phyloP scores from a whole-genome alignment of 2,888 invertebrate species.

The Andricus quercusramuli region DNA sequence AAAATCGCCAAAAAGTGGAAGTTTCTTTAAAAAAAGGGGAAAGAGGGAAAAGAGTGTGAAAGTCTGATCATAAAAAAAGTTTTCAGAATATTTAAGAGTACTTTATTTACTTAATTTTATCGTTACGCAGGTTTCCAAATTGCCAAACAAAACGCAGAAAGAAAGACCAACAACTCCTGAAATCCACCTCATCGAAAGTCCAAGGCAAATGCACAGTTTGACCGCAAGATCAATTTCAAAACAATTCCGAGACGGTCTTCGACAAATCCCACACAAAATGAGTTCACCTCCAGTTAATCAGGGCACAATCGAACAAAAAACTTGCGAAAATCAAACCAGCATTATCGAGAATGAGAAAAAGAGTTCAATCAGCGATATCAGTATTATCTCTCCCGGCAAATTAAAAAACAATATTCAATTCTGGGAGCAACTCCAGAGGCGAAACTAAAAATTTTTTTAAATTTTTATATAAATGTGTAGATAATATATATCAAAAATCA shows the following conservation, averaged over 20 bases:
- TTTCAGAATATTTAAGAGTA: slow-evolving; percentile 63
- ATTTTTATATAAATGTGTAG: neutral
- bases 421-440: slow-evolving; percentile 73
- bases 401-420: slow-evolving; percentile 74
- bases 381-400: slow-evolving; percentile 69
- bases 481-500: neutral
- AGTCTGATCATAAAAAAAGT: too few species aligned
- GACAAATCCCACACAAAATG: slow-evolving; percentile 69
- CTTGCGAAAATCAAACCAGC: slow-evolving; percentile 58
- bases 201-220: slow-evolving; percentile 84
- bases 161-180: slow-evolving; percentile 71
- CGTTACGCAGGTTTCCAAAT: slow-evolving; percentile 53
- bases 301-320: slow-evolving; percentile 56
- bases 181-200: slow-evolving; percentile 72
- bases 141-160: slow-evolving; percentile 53
- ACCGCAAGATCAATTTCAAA: slow-evolving; percentile 89
- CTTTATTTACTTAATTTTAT: slow-evolving; percentile 23
- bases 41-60: accelerated
- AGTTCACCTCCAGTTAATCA: slow-evolving; percentile 61
- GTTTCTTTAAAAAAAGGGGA: too few species aligned
- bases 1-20: too few species aligned
- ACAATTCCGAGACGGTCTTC: slow-evolving; percentile 86
- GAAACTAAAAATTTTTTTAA: slow-evolving; percentile 53
- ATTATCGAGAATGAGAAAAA: slow-evolving; percentile 53
- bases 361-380: slow-evolving; percentile 58